Conservation (phyloP, 2,113 vertebrate species). For the Halichoerus grypus region DNA sequence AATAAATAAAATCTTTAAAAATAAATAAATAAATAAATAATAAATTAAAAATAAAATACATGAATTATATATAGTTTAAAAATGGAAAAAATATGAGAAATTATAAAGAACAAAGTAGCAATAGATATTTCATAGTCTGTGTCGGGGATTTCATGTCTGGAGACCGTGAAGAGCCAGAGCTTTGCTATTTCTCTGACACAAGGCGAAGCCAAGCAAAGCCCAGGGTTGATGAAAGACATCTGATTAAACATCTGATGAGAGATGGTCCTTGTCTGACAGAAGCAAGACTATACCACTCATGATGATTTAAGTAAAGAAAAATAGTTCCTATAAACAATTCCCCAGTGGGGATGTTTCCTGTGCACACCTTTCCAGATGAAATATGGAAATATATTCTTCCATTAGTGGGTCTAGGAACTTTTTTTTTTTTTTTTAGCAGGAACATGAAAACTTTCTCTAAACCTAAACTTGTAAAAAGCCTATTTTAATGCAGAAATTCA, state of each 20-base stretch:
- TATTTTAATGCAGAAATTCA: slow-evolving; percentile 18
- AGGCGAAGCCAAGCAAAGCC: slow-evolving; percentile 21
- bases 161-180: neutral
- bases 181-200: neutral
- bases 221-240: neutral
- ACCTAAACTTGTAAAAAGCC: slow-evolving; percentile 50
- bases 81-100: neutral
- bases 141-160: neutral
- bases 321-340: slow-evolving; percentile 66
- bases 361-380: slow-evolving; percentile 61
- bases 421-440: neutral
- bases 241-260: slow-evolving; percentile 33
- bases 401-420: neutral
- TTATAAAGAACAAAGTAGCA: neutral
- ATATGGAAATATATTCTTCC: neutral
- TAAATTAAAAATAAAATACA: neutral
- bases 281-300: slow-evolving; percentile 68
- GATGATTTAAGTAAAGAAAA: slow-evolving; percentile 76
- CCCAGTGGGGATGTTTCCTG: neutral
- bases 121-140: neutral
- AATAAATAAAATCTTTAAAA: no score
- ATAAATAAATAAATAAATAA: no score
- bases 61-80: neutral
- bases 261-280: slow-evolving; percentile 63
- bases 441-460: slow-evolving; percentile 58